Base-by-base conservation (phyloP, 2,797 vertebrate species). In the Rachycentron canadum region DNA sequence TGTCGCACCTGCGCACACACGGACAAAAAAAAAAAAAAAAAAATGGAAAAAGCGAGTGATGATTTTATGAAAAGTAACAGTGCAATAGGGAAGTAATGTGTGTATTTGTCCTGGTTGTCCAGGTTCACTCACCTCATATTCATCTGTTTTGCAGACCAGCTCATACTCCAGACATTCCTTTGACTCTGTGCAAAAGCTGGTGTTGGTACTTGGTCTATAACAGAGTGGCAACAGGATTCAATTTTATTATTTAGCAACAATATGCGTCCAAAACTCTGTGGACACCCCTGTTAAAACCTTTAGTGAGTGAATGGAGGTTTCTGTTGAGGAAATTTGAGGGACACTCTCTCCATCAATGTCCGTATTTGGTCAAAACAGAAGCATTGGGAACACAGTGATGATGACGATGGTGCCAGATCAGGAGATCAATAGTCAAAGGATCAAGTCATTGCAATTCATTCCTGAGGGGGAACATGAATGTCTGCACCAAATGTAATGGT, bases 141-240 rank as follows among this genome's bases (percentile, higher is more conserved):
- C 93, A 0, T 93, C 92, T 9, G 94, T 95, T 84, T 87, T 93
- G 86, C 95, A 95, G 69, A 96, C 73, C 66, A 94, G 90, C 4
- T 94, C 85, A 38, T 93, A 96, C 72, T 94, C 89, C 16, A 96
- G 88, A 82, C 95, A 95, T 36, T 95, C 95, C 73, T 90, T 93
- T 1, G 95, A 94, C 81, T 95, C 95, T 0, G 93, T 93, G 84
- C 94, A 95, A 50, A 93, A 93, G 81, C 93, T 94, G 84, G 5
- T 75, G 80, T 94, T 95, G 82, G 88, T 89, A 43, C 93, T 94
- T 5, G 84, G 92, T 1, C 95, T 96, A 55, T 0, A 50, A 58
- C 6, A 80, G 8, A 73, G 16, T 3, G 19, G 32, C 7, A 32
- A 6, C 0, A n/a, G 14, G 14, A 25, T 2, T 34, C 5, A 16